Evolutionary conservation across 2,797 vertebrate species (phyloP).

Genomic region (Molossus molossus): DNA sequence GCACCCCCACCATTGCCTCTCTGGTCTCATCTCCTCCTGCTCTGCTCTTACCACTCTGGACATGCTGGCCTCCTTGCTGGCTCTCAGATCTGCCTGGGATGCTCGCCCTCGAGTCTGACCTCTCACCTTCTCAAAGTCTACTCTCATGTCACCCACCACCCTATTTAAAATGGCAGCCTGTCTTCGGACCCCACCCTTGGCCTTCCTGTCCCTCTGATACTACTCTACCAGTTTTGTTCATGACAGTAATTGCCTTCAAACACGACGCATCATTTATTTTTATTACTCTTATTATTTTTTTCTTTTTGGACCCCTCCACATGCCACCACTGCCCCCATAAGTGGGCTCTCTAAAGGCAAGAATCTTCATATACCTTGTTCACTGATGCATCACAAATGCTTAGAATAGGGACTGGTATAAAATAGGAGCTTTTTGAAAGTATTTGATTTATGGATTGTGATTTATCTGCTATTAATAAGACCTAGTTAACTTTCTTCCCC

Average conservation of each 20-base stretch:
- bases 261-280: neutral
- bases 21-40: neutral
- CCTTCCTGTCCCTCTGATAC: neutral
- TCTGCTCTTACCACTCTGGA: neutral
- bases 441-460: neutral
- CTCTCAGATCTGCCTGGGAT: neutral
- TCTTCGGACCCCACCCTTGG: too few relatives aligned
- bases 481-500: neutral
- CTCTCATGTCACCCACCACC: neutral
- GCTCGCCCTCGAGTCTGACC: neutral
- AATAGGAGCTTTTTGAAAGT: neutral
- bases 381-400: neutral
- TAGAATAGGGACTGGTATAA: neutral
- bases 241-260: neutral
- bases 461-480: neutral
- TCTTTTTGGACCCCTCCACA: neutral
- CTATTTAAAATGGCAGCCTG: neutral
- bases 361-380: neutral
- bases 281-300: neutral
- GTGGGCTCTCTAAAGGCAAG: neutral
- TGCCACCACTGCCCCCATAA: fast-evolving
- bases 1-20: neutral
- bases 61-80: neutral
- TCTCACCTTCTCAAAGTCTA: conserved; percentile 10
- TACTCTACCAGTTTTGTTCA: neutral